Percentiles rank a stretch among this genome's conserved stretches.
Conservation (phyloP, 64 coral and sea anemone genomes). For the Cladopsammia gracilis region DNA sequence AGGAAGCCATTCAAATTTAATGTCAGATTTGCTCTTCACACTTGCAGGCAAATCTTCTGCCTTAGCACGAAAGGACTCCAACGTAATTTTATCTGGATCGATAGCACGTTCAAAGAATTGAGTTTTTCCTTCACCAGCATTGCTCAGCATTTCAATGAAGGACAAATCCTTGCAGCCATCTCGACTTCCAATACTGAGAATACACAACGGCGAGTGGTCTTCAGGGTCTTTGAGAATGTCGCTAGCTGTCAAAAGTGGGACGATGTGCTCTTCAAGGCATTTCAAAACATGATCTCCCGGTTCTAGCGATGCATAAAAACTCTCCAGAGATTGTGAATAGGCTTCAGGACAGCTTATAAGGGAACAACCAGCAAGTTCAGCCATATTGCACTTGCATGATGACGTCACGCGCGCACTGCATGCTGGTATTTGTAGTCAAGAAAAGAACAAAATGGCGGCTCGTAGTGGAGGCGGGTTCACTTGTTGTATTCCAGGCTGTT, state of each 20-base stretch:
- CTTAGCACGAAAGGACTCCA: background rate
- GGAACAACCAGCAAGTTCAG: background rate
- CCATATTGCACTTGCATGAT: background rate
- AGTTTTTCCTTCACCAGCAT: background rate
- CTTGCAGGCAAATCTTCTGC: background rate
- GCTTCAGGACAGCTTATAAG: slow-evolving; percentile 2
- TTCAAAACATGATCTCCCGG: background rate
- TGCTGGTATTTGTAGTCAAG: background rate
- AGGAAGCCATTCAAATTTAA: background rate
- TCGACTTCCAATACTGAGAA: slow-evolving; percentile 22
- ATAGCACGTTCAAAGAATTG: slow-evolving; percentile 6
- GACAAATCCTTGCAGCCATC: background rate
- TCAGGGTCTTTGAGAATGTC: background rate
- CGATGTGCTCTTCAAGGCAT: background rate
- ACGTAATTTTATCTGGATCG: background rate
- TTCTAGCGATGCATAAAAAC: background rate
- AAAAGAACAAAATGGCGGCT: background rate
- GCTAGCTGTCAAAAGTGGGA: no score
- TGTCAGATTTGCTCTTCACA: background rate
- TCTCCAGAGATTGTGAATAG: background rate
- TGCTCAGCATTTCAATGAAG: slow-evolving; percentile 6
- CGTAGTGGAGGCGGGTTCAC: no score
- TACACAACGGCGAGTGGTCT: background rate
- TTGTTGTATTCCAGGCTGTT: no score
- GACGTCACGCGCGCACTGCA: background rate